These are phyloP conservation scores for Antheraea pernyi DNA, from an alignment of 1,140 invertebrate genomes.

Conservation along the genomic window DNA sequence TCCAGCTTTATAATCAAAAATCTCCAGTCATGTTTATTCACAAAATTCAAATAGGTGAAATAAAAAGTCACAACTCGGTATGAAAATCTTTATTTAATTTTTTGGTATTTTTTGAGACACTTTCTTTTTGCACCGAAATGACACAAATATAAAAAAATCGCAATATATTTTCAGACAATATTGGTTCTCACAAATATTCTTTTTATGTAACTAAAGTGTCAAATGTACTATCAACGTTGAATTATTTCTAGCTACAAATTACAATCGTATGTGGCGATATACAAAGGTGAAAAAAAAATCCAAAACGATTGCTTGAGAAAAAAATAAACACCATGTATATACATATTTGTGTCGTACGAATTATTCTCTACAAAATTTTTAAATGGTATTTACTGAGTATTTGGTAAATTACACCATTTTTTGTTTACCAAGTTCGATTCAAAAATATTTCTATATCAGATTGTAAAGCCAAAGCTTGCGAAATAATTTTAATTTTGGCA, in stretches of 20 bases:
- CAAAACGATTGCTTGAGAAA: neutral
- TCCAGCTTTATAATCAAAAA: no score
- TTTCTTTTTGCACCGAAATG: conserved; percentile 47
- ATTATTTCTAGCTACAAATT: neutral
- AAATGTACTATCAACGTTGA: neutral
- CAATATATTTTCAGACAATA: neutral
- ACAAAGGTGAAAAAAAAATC: neutral
- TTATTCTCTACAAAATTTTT: neutral
- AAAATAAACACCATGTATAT: neutral
- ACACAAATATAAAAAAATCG: conserved; percentile 12
- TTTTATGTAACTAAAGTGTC: conserved; percentile 4
- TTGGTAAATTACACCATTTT: neutral
- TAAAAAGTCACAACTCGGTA: conserved; percentile 45
- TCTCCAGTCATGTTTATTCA: no score
- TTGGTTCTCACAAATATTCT: neutral
- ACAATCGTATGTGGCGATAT: neutral
- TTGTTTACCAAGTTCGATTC: neutral
- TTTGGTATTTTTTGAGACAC: conserved; percentile 66
- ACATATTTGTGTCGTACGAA: neutral
- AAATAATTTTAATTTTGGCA: neutral
- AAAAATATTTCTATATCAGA: neutral
- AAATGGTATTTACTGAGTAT: neutral
- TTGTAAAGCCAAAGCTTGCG: neutral
- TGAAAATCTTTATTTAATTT: conserved; percentile 64
- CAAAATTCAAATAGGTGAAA: neutral